Conservation (phyloP, 2,888 invertebrate genomes). For the Acanthococcus lagerstroemiae region DNA sequence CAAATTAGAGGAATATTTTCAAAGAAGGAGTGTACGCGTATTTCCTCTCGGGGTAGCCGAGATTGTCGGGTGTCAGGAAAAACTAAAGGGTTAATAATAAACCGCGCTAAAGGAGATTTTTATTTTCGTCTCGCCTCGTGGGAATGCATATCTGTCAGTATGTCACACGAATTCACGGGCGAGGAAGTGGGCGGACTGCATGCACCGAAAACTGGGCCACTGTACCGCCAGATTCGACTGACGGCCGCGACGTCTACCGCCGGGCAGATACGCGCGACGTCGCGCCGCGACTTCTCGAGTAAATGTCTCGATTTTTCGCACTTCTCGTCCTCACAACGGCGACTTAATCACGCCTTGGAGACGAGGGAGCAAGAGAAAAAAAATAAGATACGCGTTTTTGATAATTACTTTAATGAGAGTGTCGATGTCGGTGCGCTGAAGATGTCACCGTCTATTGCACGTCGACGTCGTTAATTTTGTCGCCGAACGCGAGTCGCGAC, state of each 20-base stretch:
- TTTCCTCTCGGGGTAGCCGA: slow-evolving; percentile 4
- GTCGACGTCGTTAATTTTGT: too few species aligned
- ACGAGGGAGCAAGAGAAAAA: not conserved
- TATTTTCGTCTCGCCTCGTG: not conserved
- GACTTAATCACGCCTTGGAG: too few species aligned
- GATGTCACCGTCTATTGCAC: too few species aligned
- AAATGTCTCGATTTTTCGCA: not conserved
- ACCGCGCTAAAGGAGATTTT: too few species aligned
- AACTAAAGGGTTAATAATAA: too few species aligned
- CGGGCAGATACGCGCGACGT: not conserved
- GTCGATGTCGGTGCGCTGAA: too few species aligned
- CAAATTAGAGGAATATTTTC: slow-evolving; percentile 14
- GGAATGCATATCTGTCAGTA: not conserved
- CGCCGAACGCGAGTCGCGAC: too few species aligned
- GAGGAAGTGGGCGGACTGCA: not conserved
- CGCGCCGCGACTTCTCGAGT: not conserved
- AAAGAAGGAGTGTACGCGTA: not conserved
- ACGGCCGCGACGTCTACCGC: not conserved
- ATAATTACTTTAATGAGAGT: too few species aligned
- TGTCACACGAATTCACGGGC: not conserved
- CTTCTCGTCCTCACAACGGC: not conserved
- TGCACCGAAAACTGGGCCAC: not conserved
- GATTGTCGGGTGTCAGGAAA: too few species aligned
- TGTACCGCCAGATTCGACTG: not conserved
- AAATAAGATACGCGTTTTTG: not conserved